Conservation (phyloP, 1,140 invertebrate species). For the Hirudo medicinalis region DNA sequence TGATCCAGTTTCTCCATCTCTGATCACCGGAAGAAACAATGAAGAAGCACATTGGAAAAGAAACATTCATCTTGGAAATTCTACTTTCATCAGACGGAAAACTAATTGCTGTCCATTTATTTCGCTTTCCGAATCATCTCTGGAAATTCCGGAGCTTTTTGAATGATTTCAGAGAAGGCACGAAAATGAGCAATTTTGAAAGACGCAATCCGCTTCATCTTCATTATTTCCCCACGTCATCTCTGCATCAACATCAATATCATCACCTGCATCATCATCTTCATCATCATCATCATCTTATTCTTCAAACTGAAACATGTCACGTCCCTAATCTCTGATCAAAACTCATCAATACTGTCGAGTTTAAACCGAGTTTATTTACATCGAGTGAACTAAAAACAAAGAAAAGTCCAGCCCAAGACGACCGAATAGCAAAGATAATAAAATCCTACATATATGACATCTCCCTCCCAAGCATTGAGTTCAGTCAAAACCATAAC, state of each 20-base stretch:
- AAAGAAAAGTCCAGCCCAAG: too few species aligned
- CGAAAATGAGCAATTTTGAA: too few species aligned
- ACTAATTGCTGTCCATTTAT: background rate
- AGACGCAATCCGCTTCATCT: background rate
- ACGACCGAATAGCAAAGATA: too few species aligned
- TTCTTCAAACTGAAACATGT: background rate
- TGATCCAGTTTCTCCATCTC: background rate
- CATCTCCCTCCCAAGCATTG: too few species aligned
- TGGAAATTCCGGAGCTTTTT: too few species aligned
- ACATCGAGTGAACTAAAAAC: too few species aligned
- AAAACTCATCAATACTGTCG: background rate
- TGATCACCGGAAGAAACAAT: background rate
- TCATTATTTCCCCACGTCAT: background rate
- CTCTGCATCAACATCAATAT: background rate
- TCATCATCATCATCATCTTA: background rate
- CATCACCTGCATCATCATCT: background rate
- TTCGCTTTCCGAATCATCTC: background rate
- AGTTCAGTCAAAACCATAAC: too few species aligned
- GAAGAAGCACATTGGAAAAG: background rate
- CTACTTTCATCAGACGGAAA: constrained; percentile 48
- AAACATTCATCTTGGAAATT: constrained; percentile 3
- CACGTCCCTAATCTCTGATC: background rate
- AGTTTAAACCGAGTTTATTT: too few species aligned
- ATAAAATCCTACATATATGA: too few species aligned
- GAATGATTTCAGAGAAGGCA: too few species aligned